A percentile compares a stretch with the other conserved stretches of the same genome.
Conservation (phyloP, 2,797 vertebrate species). For the Halcyon chelicuti region DNA sequence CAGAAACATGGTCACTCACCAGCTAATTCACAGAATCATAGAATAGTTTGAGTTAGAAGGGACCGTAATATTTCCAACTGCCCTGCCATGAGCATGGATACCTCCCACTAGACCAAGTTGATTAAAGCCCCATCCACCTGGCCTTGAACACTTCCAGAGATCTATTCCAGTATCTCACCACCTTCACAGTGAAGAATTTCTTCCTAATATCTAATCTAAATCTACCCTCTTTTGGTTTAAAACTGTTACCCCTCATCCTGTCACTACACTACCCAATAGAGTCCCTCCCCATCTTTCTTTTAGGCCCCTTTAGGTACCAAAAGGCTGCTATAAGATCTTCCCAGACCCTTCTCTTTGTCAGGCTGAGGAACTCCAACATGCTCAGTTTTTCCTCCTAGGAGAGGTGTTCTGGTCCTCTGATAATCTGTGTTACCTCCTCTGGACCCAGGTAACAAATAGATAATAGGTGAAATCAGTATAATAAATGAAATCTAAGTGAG, state of each 20-base stretch:
- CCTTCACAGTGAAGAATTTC: neutral
- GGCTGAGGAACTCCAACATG: neutral
- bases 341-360: neutral
- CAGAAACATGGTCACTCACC: neutral
- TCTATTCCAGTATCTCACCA: neutral
- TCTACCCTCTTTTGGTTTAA: neutral
- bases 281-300: neutral
- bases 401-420: neutral
- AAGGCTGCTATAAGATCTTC: neutral
- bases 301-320: neutral
- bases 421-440: too few species aligned
- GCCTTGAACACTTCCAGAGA: neutral
- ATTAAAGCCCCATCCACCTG: neutral
- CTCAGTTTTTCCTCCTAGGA: neutral
- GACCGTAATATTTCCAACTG: neutral
- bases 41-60: neutral
- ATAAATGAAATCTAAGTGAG: conserved; percentile 23
- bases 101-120: neutral
- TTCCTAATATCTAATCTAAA: neutral
- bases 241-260: neutral
- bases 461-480: neutral
- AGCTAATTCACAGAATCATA: neutral
- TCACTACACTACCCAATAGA: neutral
- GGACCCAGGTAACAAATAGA: neutral
- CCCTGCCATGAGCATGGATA: neutral